These are phyloP conservation scores for Nyctibius grandis DNA, from an alignment of 2,797 vertebrate species.

Conservation along the genomic window DNA sequence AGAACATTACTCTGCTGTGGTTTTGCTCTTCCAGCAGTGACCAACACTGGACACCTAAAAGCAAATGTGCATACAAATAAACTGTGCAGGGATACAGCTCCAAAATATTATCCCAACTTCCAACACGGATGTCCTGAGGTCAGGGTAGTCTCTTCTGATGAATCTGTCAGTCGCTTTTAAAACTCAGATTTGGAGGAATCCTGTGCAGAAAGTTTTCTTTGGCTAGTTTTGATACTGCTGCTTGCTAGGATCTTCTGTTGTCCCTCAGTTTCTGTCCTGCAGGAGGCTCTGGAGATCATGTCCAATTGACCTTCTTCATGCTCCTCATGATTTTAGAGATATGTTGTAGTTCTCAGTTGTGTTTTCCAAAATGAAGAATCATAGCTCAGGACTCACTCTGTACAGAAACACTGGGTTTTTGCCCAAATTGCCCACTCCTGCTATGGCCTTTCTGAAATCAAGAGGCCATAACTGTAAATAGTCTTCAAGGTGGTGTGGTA, in stretches of 20 bases:
- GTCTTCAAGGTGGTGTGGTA: neutral
- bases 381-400: neutral
- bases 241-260: neutral
- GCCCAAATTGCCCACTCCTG: neutral
- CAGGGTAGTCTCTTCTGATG: neutral
- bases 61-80: neutral
- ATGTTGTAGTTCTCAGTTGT: neutral
- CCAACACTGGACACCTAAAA: neutral
- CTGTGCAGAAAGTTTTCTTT: neutral
- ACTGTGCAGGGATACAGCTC: neutral
- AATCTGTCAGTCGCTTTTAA: neutral
- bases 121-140: neutral
- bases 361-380: neutral
- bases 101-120: neutral
- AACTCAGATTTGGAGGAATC: neutral
- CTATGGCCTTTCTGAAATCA: neutral
- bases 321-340: neutral
- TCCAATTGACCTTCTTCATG: neutral
- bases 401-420: rapidly evolving
- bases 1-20: neutral
- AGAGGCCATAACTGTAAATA: neutral
- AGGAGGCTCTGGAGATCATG: neutral
- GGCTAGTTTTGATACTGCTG: neutral
- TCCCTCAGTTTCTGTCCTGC: neutral
- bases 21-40: neutral